Evolutionary conservation across 2,113 vertebrate species (phyloP), one percentile per base, ranked within the genome.

Genomic region (Notarius quadriscutis): DNA sequence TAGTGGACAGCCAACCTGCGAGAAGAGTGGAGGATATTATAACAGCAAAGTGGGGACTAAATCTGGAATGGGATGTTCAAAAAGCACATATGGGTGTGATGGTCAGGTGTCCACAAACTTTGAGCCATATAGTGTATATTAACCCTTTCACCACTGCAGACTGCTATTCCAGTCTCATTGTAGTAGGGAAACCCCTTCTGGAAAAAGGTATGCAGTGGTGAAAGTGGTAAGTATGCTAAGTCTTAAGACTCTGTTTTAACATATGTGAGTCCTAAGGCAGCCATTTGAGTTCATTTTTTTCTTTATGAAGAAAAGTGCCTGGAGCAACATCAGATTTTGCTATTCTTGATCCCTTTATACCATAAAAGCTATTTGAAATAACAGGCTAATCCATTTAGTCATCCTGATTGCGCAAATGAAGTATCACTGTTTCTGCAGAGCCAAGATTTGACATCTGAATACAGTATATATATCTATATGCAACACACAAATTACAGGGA

Each of bases 401-500:
- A 11, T 85, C 9, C 25, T 60, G 83, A 71, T 34, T 27, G 22
- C 12, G 14, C 69, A 79, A 83, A 78, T 72, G 14, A 82, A 55
- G 14, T 62, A 80, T 58, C 34, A n/a, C 14, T 48, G 25, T 80
- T 69, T 69, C 79, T 69, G 12, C 50, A 55, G n/a, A 63, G 17
- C 8, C 34, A 85, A 14, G 69, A 75, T 81, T 65, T 82, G 78
- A 57, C 83, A 84, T 57, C 79, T 75, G n/a, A 87, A 87, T 81
- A 53, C 51, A 9, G 10, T 57, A 63, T 18, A 82, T 51, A 77
- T 57, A 63, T 18, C 77, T 51, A 77, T 12, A 55, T 82, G 57
- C 62, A 53, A 74, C 50, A 84, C 53, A 69, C 53, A 85, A 55
- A 81, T 60, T 74, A 87, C 67, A 87, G 80, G 48, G 55, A 62